Percentiles rank a stretch among this genome's conserved stretches.
Evolutionary conservation across 2,113 vertebrate genomes (phyloP).

Genomic region (Zosterops borbonicus): DNA sequence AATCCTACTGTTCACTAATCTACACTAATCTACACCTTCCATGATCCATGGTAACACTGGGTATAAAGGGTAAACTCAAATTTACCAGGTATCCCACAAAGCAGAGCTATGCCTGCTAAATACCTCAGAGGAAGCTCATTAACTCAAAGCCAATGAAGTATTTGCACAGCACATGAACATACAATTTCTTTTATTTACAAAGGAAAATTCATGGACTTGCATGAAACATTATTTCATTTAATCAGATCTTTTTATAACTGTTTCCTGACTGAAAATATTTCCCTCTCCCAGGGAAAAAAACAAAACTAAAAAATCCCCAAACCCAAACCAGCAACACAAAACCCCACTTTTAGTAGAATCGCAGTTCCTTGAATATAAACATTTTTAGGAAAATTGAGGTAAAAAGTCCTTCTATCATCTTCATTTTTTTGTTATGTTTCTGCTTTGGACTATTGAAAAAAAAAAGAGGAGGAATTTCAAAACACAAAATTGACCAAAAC

Average conservation of each 20-base stretch:
- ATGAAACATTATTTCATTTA: not conserved
- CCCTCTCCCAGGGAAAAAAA: not conserved
- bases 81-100: not conserved
- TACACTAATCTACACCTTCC: not conserved
- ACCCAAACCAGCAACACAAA: not conserved
- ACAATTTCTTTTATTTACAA: not conserved
- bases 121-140: not conserved
- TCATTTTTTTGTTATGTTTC: not conserved
- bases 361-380: not conserved
- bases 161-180: not conserved
- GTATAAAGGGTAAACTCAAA: not conserved
- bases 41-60: not conserved
- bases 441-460: not conserved
- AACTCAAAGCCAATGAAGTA: not conserved
- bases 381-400: not conserved
- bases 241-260: not conserved
- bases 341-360: not conserved
- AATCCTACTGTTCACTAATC: not conserved
- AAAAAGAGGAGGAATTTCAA: not conserved
- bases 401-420: not conserved
- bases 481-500: not conserved
- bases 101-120: not conserved
- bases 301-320: fast-evolving
- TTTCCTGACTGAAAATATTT: not conserved
- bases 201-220: not conserved